phyloP scores from a whole-genome alignment of 2,113 vertebrate genomes.

The Smithornis capensis region DNA sequence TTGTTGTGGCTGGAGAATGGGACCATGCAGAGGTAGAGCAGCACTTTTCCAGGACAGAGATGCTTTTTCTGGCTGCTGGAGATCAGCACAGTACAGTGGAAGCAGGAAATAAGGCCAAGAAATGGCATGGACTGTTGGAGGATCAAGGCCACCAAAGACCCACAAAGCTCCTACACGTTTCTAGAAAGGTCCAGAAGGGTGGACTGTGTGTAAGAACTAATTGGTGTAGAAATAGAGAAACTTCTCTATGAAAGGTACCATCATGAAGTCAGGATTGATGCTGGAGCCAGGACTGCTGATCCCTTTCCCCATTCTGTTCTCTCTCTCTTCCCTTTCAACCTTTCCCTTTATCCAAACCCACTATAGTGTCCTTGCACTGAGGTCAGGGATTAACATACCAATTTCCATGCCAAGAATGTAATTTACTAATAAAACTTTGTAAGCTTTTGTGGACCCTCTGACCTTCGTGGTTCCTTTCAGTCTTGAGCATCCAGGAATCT shows the following conservation, averaged over 20 bases:
- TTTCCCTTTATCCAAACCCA: neutral
- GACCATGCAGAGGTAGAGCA: neutral
- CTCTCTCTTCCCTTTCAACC: accelerated
- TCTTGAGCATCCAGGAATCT: neutral
- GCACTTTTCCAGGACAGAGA: neutral
- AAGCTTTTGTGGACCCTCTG: neutral
- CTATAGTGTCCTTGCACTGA: accelerated
- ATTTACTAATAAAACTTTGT: neutral
- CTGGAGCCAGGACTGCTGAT: neutral
- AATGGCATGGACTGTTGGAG: neutral
- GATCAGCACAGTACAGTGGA: neutral
- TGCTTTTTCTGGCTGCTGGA: neutral
- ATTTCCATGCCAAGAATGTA: accelerated
- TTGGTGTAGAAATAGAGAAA: neutral
- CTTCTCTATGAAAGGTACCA: neutral
- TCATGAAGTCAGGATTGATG: neutral
- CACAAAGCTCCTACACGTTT: neutral
- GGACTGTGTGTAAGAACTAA: neutral
- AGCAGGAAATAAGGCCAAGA: neutral
- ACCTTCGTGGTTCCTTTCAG: neutral
- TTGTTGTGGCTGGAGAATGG: neutral
- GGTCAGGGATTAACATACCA: too few species aligned
- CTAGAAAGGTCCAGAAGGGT: neutral
- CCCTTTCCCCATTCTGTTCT: accelerated
- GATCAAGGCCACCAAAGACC: neutral